Evolutionary conservation across 1,140 invertebrate species (phyloP), one percentile per base, ranked within the genome.

Genomic region (Apocrypta bakeri): DNA sequence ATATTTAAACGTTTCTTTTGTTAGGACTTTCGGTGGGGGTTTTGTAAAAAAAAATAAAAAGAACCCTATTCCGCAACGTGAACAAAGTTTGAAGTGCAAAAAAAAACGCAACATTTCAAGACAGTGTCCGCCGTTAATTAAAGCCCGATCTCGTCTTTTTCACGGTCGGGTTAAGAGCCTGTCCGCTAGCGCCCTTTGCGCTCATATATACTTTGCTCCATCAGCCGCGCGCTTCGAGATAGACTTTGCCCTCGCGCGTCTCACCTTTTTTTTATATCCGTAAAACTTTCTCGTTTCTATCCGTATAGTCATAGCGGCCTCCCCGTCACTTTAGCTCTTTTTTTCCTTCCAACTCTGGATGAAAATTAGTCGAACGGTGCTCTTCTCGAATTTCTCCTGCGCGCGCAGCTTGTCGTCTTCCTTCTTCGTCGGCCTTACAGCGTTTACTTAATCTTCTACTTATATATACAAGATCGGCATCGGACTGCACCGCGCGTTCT

Each of bases 291-390:
- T 42, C 40, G 17, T 17, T n/a, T 14, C 21, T n/a, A 17, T 4
- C 17, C 3, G 48, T 9, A 9, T 37, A 37, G 33, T 2, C 2
- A 9, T 4, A 37, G 33, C 48, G 48, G 21, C 21, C n/a, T n/a
- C n/a, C 48, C 4, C 21, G 14, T 56, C 48, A 1, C 48, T 7
- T 56, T 7, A 17, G 48, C 48, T 56, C 48, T 56, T 56, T n/a
- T 56, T 56, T 17, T 4, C 17, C 7, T 56, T 6, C 48, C 21
- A 6, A 11, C 7, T 14, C 4, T 7, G 48, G 8, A 66, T 27
- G 63, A 66, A 66, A 66, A 66, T 66, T 66, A 66, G 63, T 66
- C 63, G 63, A 21, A 7, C 63, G 25, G 63, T 11, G 63, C 25
- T 66, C 63, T 29, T 25, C 63, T 27, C 25, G 63, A 14, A 66